Conservation (phyloP, 2,113 vertebrate genomes). For the Oplegnathus fasciatus region DNA sequence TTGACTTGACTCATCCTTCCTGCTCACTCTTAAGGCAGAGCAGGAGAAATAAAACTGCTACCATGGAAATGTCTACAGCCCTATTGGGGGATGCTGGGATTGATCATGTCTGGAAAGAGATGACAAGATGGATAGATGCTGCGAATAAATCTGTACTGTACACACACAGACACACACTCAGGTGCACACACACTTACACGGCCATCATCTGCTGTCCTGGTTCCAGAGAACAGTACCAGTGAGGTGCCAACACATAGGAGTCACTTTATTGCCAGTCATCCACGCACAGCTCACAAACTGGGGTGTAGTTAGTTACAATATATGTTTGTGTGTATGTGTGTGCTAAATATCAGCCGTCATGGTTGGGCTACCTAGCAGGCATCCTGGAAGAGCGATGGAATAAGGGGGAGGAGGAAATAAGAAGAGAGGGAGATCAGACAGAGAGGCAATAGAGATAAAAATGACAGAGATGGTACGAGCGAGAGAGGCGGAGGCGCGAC, state of each 20-base stretch:
- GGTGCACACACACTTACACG: not conserved
- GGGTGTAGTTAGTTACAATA: not conserved
- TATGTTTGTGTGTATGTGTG: slow-evolving; percentile 3
- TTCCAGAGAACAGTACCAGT: slow-evolving; percentile 30
- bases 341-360: slow-evolving; percentile 25
- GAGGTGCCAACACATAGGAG: slow-evolving; percentile 8
- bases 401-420: slow-evolving; percentile 20
- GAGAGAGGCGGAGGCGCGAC: slow-evolving; percentile 48
- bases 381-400: slow-evolving; percentile 31
- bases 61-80: not conserved
- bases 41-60: slow-evolving; percentile 6
- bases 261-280: slow-evolving; percentile 4
- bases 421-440: slow-evolving; percentile 54
- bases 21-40: not conserved
- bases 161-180: not conserved
- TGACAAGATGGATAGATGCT: slow-evolving; percentile 7
- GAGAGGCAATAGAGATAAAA: slow-evolving; percentile 67
- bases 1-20: not conserved
- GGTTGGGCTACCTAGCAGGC: slow-evolving; percentile 29
- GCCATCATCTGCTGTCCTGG: not conserved
- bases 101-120: slow-evolving; percentile 33
- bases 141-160: slow-evolving; percentile 17
- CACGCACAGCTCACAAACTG: not conserved
- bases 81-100: not conserved
- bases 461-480: slow-evolving; percentile 60